Evolutionary conservation across 2,888 invertebrate genomes (phyloP), one percentile per base, ranked within the genome.

Genomic region (Ceriagrion tenellum): DNA sequence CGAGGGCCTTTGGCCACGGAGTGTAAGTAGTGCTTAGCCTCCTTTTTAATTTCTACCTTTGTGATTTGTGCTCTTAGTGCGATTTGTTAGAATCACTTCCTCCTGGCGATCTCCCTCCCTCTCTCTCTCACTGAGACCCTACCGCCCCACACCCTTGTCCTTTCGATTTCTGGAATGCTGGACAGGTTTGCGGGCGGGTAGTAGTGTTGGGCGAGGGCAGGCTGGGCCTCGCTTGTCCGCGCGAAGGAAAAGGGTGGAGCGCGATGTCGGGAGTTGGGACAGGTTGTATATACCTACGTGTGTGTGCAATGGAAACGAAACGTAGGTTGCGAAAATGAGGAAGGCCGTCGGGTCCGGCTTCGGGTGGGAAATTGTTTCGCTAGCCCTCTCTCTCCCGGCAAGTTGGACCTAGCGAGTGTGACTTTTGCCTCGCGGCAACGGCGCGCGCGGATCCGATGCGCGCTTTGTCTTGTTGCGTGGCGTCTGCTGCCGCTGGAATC

Each of bases 91-190:
- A 81, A 1, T 16, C 59, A 35, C 26, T 69, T 2, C 69, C 35
- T 4, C 47, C 47, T 2, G n/a, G n/a, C n/a, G 2, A 47, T 47
- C 81, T n/a, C 81, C 16, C n/a, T 26, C 35, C 0, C 81, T 35
- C 8, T 81, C 30, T 35, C 81, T 35, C 81, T 35, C 30, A 30
- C 81, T 81, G 13, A 8, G 16, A 30, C 81, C 35, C 81, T 1
- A 47, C 47, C 47, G 8, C 47, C 47, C 16, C 81, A n/a, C 81
- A 30, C 74, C 16, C 81, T 18, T 81, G 81, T 35, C 81, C 2
- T 81, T 81, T 81, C 81, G 81, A 35, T 81, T 81, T 81, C 81
- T 35, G 81, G 81, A 81, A 81, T 81, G 81, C 35, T 35, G 81
- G 81, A 81, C 35, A 81, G 81, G 81, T 35, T 35, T 81, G 81